These are phyloP conservation scores for Rhinogobio ventralis DNA, from an alignment of 2,797 vertebrate genomes.

Conservation along the genomic window DNA sequence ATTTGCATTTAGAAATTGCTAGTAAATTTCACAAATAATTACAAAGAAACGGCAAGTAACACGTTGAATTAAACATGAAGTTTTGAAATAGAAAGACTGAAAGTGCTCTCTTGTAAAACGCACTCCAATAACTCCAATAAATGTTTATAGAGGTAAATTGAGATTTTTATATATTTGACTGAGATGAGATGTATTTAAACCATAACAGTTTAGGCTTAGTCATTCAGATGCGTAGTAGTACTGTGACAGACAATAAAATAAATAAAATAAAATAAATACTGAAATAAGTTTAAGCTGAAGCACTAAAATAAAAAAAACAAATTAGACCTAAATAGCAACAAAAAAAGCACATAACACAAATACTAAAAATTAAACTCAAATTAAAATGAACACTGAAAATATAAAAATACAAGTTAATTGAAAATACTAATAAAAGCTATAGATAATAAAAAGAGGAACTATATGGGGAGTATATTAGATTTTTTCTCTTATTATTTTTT, in stretches of 20 bases:
- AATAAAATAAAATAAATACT: background rate
- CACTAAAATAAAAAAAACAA: background rate
- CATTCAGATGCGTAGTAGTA: background rate
- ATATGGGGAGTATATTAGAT: background rate
- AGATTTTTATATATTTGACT: background rate
- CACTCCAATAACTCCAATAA: too few relatives aligned
- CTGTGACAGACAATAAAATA: too few relatives aligned
- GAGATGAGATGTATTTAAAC: background rate
- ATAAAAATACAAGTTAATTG: too few relatives aligned
- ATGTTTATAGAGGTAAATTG: too few relatives aligned
- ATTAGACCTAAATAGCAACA: too few relatives aligned
- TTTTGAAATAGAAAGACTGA: background rate
- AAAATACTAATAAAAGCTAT: background rate
- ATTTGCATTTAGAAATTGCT: background rate
- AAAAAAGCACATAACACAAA: too few relatives aligned
- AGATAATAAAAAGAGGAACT: background rate
- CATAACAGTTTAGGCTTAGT: background rate
- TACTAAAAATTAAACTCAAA: too few relatives aligned
- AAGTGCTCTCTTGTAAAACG: background rate
- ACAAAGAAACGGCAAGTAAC: background rate
- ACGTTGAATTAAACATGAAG: background rate
- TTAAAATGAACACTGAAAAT: too few relatives aligned
- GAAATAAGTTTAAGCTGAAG: background rate
- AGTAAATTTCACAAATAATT: background rate
- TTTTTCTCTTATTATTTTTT: background rate